These are phyloP conservation scores for Chinchilla lanigera DNA, from an alignment of 2,113 vertebrate species.

Conservation along the genomic window DNA sequence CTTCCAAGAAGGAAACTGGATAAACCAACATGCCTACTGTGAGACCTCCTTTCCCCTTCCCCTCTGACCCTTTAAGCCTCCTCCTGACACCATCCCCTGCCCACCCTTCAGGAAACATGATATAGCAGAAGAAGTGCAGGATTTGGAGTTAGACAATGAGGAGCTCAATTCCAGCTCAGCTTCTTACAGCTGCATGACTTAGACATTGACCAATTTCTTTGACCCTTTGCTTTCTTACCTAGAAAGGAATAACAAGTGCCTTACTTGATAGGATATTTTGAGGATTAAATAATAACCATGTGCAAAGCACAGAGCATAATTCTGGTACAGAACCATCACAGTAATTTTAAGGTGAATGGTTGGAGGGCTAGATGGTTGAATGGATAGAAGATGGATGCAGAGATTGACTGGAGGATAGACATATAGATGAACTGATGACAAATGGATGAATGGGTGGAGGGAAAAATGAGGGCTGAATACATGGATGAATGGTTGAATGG, in stretches of 20 bases:
- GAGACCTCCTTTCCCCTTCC: too few relatives aligned
- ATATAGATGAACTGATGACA: not conserved
- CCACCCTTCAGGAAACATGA: accelerated
- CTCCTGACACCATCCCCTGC: not conserved
- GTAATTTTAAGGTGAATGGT: not conserved
- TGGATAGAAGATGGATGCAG: not conserved
- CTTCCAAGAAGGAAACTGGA: not conserved
- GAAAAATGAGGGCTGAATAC: not conserved
- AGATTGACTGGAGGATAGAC: not conserved
- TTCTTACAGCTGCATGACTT: not conserved
- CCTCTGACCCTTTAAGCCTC: not conserved
- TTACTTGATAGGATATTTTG: not conserved
- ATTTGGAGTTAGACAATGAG: not conserved
- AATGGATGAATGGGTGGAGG: not conserved
- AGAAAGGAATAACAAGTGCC: not conserved
- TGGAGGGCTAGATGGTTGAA: not conserved
- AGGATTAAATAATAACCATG: not conserved
- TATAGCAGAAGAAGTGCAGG: not conserved
- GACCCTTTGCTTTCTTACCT: not conserved
- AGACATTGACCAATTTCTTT: not conserved
- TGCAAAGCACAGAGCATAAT: not conserved
- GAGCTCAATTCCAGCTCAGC: not conserved
- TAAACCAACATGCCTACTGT: not conserved
- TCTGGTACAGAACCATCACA: not conserved
- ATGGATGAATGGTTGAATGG: not conserved